A percentile compares a stretch with the other conserved stretches of the same genome.
Conservation (phyloP, 1,140 invertebrate genomes). For the Saccostrea glomerata region DNA sequence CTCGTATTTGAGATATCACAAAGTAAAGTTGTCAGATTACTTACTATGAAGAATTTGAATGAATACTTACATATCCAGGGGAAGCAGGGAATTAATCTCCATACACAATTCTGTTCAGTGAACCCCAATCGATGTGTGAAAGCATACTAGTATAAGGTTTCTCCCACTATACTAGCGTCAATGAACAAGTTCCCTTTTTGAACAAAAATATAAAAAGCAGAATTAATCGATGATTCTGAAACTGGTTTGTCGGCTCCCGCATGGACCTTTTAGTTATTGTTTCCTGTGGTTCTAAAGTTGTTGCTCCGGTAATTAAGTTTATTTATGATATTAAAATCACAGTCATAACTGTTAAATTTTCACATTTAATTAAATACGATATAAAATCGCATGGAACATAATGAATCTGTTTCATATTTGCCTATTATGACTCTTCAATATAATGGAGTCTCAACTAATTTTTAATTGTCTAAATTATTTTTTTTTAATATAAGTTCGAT, state of each 20-base stretch:
- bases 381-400: no score
- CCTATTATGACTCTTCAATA: no score
- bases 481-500: no score
- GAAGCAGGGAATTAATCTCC: neutral
- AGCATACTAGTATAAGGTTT: neutral
- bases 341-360: no score
- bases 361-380: no score
- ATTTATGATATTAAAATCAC: no score
- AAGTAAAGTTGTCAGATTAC: neutral
- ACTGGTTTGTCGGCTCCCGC: neutral
- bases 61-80: neutral
- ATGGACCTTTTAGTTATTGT: neutral
- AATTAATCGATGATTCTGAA: neutral
- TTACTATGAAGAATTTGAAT: neutral
- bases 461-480: no score
- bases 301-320: no score
- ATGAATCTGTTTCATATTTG: no score
- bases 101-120: neutral
- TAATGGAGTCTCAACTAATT: no score
- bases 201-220: neutral
- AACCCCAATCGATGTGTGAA: neutral
- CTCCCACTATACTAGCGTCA: neutral
- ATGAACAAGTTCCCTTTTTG: neutral
- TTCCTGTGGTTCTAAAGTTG: no score
- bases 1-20: no score